Percentiles rank a stretch among this genome's conserved stretches.
Conservation (phyloP, 2,113 vertebrate genomes). For the Ptyas mucosa region DNA sequence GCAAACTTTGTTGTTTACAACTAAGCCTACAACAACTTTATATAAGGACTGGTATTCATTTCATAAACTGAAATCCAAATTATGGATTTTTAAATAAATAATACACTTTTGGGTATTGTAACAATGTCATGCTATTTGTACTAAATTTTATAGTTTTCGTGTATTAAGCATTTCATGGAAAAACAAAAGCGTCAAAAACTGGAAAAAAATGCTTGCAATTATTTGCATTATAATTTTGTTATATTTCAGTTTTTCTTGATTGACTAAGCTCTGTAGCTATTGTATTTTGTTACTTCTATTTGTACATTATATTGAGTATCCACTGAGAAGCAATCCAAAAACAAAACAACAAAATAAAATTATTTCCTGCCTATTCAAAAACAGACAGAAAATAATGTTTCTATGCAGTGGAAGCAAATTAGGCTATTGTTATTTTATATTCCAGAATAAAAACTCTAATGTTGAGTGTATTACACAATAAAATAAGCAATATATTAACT, state of each 20-base stretch:
- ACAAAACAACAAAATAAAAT: not conserved
- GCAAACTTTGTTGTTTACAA: not conserved
- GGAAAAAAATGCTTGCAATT: not conserved
- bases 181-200: constrained; percentile 8
- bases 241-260: not conserved
- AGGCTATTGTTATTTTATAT: not conserved
- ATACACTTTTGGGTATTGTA: not conserved
- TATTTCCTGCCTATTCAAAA: not conserved
- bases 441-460: not conserved
- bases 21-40: not conserved
- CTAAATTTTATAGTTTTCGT: not conserved
- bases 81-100: not conserved
- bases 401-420: not conserved
- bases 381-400: constrained; percentile 22
- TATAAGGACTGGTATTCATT: not conserved
- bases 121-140: not conserved
- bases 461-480: not conserved
- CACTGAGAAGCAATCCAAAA: not conserved
- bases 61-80: not conserved
- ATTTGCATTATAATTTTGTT: not conserved
- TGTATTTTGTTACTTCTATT: not conserved
- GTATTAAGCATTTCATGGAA: not conserved
- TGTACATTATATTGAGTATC: not conserved
- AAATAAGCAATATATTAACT: not conserved
- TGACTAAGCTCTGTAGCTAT: not conserved